Base-by-base conservation (phyloP, 2,888 invertebrate genomes). In the Trichogramma evanescens region DNA sequence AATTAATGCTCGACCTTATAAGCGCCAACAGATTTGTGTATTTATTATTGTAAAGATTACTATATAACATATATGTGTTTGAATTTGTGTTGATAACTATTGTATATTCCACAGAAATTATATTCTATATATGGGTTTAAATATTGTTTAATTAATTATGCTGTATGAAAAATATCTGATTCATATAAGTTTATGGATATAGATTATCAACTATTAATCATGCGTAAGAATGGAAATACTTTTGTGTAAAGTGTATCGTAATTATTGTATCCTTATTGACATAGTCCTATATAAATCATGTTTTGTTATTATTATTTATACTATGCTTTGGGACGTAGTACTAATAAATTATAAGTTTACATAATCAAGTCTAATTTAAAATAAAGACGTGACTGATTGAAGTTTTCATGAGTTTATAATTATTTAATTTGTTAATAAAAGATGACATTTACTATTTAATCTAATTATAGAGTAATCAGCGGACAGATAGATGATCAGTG, bases 21-120 rank as follows among this genome's bases (percentile, higher is more conserved):
- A 26, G 3, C 26, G 26, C 26, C 61, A 59, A 63, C 59, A 63
- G 63, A 61, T 63, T 58, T 65, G 64, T 67, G 68, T 66, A 65
- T 71, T 71, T 70, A 71, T 68, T 68, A 26, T 71, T 72, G 70
- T 70, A 75, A 67, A 72, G 69, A 71, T 71, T 70, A 72, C 26
- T 26, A 26, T 26, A 26, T 26, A 26, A 2, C 26, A 26, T 73
- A 73, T 73, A 72, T 72, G 72, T 74, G 66, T 68, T 68, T 63
- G 59, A 64, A 65, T 66, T 58, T 62, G 66, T 61, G 63, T 66
- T 69, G 59, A 70, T 67, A 71, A 68, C 69, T 71, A 68, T 69
- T 72, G 68, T 71, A 70, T 71, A 70, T 69, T 69, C 26, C 66
- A 65, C 68, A 63, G 61, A 59, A 57, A 65, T 61, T 63, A 64